phyloP scores from a whole-genome alignment of 1,140 invertebrate species.

The Augochlora pura region DNA sequence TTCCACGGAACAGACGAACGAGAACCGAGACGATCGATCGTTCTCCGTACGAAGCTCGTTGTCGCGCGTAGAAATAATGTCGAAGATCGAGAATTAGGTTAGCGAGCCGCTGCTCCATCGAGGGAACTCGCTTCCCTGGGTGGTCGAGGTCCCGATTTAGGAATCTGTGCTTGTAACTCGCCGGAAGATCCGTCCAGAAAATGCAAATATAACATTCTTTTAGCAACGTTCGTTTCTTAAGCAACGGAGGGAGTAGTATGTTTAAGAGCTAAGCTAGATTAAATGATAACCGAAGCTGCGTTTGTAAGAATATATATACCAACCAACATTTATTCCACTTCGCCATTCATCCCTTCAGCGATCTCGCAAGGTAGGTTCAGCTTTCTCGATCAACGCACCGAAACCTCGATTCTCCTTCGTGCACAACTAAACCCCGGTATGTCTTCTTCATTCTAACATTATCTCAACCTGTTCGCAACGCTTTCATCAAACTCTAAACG shows the following conservation, averaged over 20 bases:
- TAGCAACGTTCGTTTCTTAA: neutral
- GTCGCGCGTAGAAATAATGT: too few species aligned
- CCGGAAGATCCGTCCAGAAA: neutral
- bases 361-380: constrained; percentile 29
- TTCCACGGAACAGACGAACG: too few species aligned
- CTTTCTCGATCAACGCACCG: too few species aligned
- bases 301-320: constrained; percentile 3
- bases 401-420: neutral
- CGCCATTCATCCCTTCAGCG: constrained; percentile 28
- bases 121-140: neutral
- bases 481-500: neutral
- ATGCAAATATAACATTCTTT: neutral
- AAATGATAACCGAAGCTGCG: neutral
- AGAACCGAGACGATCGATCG: too few species aligned
- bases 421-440: neutral
- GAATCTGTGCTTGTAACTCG: neutral
- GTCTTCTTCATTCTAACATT: neutral
- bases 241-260: neutral
- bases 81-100: too few species aligned
- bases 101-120: neutral
- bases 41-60: neutral
- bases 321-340: constrained; percentile 22
- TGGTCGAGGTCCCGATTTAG: neutral
- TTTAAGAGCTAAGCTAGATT: neutral
- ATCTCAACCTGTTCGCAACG: neutral